Evolutionary conservation across 1,140 invertebrate species (phyloP).

Genomic region (Theocolax elegans): DNA sequence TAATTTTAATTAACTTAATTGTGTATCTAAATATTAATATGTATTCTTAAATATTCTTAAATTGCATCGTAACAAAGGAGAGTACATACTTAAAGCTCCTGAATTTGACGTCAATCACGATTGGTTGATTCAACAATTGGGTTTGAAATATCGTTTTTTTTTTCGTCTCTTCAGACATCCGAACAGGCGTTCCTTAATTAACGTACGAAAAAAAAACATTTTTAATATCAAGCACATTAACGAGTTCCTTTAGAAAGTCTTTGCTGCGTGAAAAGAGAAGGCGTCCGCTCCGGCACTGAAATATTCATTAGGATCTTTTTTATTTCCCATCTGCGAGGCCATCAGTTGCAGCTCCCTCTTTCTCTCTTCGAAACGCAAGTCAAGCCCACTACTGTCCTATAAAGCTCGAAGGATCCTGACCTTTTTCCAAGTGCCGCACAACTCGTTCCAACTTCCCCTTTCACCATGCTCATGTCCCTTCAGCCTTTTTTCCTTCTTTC

Average conservation of each 20-base stretch:
- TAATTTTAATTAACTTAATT: no score
- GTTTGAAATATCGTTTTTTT: no score
- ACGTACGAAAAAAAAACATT: background rate
- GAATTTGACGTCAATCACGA: no score
- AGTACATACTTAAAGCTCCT: no score
- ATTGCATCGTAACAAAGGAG: no score
- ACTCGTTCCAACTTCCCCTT: background rate
- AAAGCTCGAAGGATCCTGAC: background rate
- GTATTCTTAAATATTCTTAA: no score
- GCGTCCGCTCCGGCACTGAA: background rate
- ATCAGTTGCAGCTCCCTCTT: slow-evolving; percentile 17
- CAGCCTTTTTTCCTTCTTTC: background rate
- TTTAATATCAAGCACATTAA: slow-evolving; percentile 19
- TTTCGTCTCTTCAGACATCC: no score
- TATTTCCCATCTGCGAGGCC: slow-evolving; percentile 4
- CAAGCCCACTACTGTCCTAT: background rate
- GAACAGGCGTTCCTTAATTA: no score
- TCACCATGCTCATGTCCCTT: background rate
- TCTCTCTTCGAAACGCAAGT: background rate
- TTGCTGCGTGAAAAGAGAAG: background rate
- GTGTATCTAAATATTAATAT: no score
- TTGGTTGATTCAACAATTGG: no score
- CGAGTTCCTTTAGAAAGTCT: background rate
- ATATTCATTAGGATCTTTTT: slow-evolving; percentile 33
- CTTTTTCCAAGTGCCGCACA: background rate